phyloP scores from a whole-genome alignment of 2,113 vertebrate species.

The Austrofundulus limnaeus region DNA sequence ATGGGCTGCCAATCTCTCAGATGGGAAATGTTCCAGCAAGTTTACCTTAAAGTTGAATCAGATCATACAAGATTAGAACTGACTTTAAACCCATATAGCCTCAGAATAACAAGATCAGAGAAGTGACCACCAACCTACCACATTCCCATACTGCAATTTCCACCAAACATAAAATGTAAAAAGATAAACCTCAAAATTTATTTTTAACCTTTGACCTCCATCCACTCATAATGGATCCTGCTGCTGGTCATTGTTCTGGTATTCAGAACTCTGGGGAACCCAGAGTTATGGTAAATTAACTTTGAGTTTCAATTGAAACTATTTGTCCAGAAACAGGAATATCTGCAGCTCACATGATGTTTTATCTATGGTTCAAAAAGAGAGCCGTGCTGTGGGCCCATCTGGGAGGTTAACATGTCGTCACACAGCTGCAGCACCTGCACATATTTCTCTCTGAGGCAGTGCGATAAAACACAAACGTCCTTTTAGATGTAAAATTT shows the following conservation, averaged over 20 bases:
- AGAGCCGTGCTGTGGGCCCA: conserved; percentile 24
- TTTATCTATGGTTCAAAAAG: not conserved
- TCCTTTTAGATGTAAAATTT: conserved; percentile 59
- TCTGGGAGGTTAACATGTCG: conserved; percentile 50
- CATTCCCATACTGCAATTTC: not conserved
- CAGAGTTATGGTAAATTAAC: not conserved
- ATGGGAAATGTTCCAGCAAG: too few species aligned
- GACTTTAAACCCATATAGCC: too few species aligned
- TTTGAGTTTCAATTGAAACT: conserved; percentile 9
- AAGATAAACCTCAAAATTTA: not conserved
- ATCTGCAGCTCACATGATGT: conserved; percentile 14
- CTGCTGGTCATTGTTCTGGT: not conserved
- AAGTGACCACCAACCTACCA: not conserved
- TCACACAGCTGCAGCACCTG: conserved; percentile 62
- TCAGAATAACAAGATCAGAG: not conserved
- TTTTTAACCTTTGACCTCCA: not conserved
- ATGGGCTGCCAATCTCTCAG: too few species aligned
- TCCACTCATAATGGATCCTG: not conserved
- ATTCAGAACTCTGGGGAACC: not conserved
- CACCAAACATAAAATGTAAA: not conserved
- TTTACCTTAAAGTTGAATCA: too few species aligned
- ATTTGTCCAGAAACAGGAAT: not conserved
- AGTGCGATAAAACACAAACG: conserved; percentile 57
- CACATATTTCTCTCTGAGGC: conserved; percentile 62
- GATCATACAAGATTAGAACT: too few species aligned